phyloP scores from a whole-genome alignment of 2,797 vertebrate genomes.

The Sebastes baramenuke region DNA sequence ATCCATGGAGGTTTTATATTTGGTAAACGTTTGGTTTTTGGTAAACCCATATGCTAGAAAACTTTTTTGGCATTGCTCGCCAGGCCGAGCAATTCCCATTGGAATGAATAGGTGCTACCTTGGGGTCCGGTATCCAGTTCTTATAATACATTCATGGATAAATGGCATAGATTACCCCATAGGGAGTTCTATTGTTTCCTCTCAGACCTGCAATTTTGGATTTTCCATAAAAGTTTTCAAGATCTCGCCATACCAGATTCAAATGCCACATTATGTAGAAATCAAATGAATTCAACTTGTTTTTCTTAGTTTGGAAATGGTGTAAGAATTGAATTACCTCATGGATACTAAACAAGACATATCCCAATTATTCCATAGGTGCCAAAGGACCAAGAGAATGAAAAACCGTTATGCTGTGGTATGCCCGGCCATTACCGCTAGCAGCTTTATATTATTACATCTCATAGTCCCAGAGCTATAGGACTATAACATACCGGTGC shows the following conservation, averaged over 20 bases:
- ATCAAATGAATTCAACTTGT: background rate
- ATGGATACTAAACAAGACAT: background rate
- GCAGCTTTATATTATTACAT: constrained; percentile 26
- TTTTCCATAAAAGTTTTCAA: background rate
- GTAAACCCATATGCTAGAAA: too few species aligned
- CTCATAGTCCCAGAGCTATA: background rate
- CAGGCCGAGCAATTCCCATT: too few species aligned
- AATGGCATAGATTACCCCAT: background rate
- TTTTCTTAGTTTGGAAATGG: background rate
- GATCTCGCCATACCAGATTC: background rate
- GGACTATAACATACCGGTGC: background rate
- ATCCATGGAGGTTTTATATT: too few species aligned
- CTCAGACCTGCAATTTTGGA: background rate
- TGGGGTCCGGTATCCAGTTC: too few species aligned
- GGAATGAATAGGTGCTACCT: too few species aligned
- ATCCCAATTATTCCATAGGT: background rate
- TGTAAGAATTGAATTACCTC: background rate
- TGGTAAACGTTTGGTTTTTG: too few species aligned
- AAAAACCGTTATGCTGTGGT: background rate
- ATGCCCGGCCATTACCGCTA: background rate
- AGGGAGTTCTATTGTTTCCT: background rate
- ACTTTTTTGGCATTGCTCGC: too few species aligned
- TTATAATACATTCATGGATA: too few species aligned
- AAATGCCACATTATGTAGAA: background rate
- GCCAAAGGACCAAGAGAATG: constrained; percentile 1